Evolutionary conservation across 2,888 invertebrate species (phyloP), one percentile per base, ranked within the genome.

Genomic region (Cordylochernes scorpioides): DNA sequence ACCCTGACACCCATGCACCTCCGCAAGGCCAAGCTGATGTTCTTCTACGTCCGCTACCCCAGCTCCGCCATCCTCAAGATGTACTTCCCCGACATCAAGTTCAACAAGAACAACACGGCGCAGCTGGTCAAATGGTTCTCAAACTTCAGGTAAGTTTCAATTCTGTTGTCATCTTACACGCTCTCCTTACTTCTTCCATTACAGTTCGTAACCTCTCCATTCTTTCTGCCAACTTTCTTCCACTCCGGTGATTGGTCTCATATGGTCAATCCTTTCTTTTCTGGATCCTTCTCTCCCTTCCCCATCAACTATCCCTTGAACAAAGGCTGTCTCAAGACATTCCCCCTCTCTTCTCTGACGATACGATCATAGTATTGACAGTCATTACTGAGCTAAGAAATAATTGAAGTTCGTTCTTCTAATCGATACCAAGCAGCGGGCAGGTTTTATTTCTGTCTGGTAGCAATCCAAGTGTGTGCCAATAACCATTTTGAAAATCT

Each of bases 51-150:
- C 48, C 69, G 97, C 49, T 99, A 99, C 60, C 97, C 97, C 38
- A 88, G 84, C 58, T 94, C 94, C 39, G 77, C 88, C 49, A 80
- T 94, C 46, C 72, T 97, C 57, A 99, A 99, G 65, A 84, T 88
- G 71, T 99, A 86, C 68, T 97, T 99, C 67, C 94, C 94, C 24
- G 97, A 97, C 63, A 91, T 97, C 62, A 86, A 86, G 58, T 97
- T 97, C 68, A 97, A 97, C 68, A 97, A 97, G 64, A 94, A 94
- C 65, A 97, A 97, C 64, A 97, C 97, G 44, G 97, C 97, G 51
- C 97, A 97, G 64, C 73, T 99, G 56, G 97, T 97, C 64, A 97
- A 97, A 61, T 97, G 97, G 97, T 99, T 99, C 71, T 91, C 91
- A 53, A 99, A 97, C 59, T 97, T 97, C 65, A 71, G 97, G 97